Evolutionary conservation across 2,888 invertebrate genomes (phyloP), one percentile per base, ranked within the genome.

Genomic region (Dynastes hyllus): DNA sequence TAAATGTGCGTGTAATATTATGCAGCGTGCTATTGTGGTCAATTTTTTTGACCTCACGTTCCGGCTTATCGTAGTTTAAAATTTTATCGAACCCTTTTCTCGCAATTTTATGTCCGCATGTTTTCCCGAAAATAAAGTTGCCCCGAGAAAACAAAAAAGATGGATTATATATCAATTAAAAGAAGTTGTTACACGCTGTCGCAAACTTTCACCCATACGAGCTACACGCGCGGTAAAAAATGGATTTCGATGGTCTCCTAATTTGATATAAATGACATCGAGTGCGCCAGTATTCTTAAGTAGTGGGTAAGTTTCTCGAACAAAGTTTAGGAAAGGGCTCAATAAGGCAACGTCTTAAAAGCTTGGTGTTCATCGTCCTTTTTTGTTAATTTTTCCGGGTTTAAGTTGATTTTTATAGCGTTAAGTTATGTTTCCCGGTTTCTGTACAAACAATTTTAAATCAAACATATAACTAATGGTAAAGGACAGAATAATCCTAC

Each of bases 91-190:
- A 71, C 8, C 45, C n/a, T n/a, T 45, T 45, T 55, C 29, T 5
- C 8, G 45, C 27, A 61, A 75, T 50, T 61, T 75, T 61, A 75
- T 29, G 29, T 63, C 45, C 13, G 58, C n/a, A 61, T 27, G 29
- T n/a, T n/a, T n/a, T n/a, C n/a, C n/a, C n/a, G n/a, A n/a, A n/a
- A n/a, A n/a, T n/a, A n/a, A n/a, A n/a, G n/a, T n/a, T n/a, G n/a
- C n/a, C n/a, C n/a, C n/a, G n/a, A n/a, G n/a, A n/a, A n/a, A n/a
- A n/a, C n/a, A n/a, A n/a, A n/a, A n/a, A n/a, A 75, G 73, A 73
- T 73, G 58, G 73, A 75, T 75, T 75, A 75, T 45, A 45, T 75
- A 75, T 75, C 73, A 75, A 61, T 75, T 75, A 75, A 63, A 75
- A 63, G 73, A 61, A 75, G 61, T 75, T 75, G 73, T 71, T 55